These are phyloP conservation scores for Gambusia yucatana DNA, from an alignment of 2,797 vertebrate genomes.

Conservation along the genomic window DNA sequence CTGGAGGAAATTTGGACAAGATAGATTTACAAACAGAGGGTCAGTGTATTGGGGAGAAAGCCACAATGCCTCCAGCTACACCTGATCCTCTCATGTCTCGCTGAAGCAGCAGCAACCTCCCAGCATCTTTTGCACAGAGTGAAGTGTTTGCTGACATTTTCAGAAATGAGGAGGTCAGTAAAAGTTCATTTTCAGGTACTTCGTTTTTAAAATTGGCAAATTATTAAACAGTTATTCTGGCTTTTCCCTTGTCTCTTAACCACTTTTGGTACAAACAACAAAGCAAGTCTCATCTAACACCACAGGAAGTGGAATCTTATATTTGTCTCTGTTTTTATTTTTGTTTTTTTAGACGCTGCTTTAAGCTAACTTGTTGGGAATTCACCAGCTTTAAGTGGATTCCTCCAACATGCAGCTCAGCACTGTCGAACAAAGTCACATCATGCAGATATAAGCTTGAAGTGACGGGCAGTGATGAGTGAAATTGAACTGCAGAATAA, in stretches of 20 bases:
- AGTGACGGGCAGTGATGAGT: slow-evolving; percentile 86
- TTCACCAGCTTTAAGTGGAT: neutral
- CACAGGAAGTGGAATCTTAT: neutral
- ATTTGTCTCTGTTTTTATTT: neutral
- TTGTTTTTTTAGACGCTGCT: neutral
- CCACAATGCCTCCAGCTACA: neutral
- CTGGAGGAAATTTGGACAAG: neutral
- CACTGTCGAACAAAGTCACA: slow-evolving; percentile 77
- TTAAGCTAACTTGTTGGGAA: neutral
- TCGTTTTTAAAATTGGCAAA: neutral
- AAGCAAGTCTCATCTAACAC: neutral
- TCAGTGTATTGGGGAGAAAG: slow-evolving; percentile 17
- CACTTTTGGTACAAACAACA: neutral
- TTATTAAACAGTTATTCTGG: neutral
- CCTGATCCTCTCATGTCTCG: neutral
- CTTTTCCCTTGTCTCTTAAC: neutral
- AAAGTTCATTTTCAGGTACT: neutral
- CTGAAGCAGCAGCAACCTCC: slow-evolving; percentile 23
- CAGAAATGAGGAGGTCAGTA: neutral
- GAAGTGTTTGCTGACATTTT: slow-evolving; percentile 11
- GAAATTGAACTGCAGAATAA: slow-evolving; percentile 83
- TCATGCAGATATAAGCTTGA: slow-evolving; percentile 84
- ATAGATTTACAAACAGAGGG: slow-evolving; percentile 11
- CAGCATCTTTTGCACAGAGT: slow-evolving; percentile 6
- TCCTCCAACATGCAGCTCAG: slow-evolving; percentile 49